phyloP scores from a whole-genome alignment of 1,140 invertebrate species.

The Caenorhabditis brenneri region DNA sequence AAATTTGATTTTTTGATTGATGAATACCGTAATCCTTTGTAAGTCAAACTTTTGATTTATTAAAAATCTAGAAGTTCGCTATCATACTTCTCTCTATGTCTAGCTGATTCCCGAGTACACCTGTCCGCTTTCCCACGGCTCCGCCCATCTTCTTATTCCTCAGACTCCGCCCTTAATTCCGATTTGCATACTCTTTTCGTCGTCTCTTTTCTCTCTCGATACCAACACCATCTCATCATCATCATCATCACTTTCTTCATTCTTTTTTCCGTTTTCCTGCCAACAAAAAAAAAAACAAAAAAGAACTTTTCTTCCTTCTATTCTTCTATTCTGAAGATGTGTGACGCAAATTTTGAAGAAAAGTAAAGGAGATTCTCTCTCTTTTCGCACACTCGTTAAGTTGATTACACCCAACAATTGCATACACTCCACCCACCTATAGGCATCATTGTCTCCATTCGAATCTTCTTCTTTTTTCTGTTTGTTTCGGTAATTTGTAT shows the following conservation, averaged over 20 bases:
- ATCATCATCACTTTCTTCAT: background rate
- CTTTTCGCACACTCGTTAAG: slow-evolving; percentile 38
- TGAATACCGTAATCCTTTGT: background rate
- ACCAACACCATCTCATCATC: background rate
- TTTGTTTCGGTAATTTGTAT: background rate
- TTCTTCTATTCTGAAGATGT: slow-evolving; percentile 33
- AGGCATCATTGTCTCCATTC: background rate
- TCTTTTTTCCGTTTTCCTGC: background rate
- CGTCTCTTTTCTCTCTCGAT: background rate
- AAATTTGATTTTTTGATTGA: background rate
- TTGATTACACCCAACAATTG: background rate
- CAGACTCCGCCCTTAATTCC: background rate
- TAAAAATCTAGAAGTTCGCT: background rate
- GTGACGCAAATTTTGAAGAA: background rate
- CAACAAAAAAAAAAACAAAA: background rate
- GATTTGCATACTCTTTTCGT: slow-evolving; percentile 24
- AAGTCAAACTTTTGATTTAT: background rate
- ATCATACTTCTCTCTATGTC: background rate
- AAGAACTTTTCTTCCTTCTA: background rate
- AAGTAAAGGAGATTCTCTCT: background rate
- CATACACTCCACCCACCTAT: background rate
- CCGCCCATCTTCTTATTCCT: background rate
- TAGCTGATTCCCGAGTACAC: slow-evolving; percentile 11
- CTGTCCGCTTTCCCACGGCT: background rate
- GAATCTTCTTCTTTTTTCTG: background rate